Evolutionary conservation across 2,888 invertebrate genomes (phyloP).

Genomic region (Agrotis ipsilon): DNA sequence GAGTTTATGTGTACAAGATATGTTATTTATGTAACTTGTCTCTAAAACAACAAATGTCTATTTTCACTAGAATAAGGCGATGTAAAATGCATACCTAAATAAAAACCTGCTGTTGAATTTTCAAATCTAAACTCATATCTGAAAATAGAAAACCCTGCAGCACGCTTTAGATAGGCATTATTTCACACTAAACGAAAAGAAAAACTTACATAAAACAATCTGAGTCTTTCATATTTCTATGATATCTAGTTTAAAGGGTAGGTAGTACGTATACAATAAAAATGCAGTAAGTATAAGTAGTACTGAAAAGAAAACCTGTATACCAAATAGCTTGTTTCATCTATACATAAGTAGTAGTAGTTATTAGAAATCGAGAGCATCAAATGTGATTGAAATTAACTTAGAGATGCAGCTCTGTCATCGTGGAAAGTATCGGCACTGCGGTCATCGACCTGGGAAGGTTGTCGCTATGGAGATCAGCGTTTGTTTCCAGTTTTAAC

Average conservation of each 20-base stretch:
- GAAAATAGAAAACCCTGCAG: neutral
- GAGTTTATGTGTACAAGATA: too few relatives aligned
- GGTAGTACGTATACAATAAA: too few relatives aligned
- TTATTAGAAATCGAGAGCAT: constrained; percentile 42
- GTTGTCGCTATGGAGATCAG: constrained; percentile 1
- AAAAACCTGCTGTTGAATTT: neutral
- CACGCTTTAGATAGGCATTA: neutral
- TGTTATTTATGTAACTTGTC: neutral
- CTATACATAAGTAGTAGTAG: constrained; percentile 2
- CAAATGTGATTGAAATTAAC: constrained; percentile 15
- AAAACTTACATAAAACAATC: too few relatives aligned
- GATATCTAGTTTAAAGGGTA: neutral
- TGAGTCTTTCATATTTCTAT: neutral
- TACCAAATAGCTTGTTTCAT: neutral
- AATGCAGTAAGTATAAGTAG: neutral
- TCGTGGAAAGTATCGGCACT: neutral
- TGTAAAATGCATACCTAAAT: too few relatives aligned
- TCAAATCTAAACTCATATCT: too few relatives aligned
- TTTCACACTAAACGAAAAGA: too few relatives aligned
- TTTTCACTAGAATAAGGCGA: neutral
- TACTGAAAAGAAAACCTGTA: neutral
- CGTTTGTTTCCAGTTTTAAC: constrained; percentile 20
- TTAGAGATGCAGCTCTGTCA: constrained; percentile 18
- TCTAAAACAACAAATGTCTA: too few relatives aligned
- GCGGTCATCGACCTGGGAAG: constrained; percentile 23